Percentiles rank a stretch among this genome's conserved stretches.
phyloP scores from a whole-genome alignment of 1,140 invertebrate species.

The Mercenaria mercenaria region DNA sequence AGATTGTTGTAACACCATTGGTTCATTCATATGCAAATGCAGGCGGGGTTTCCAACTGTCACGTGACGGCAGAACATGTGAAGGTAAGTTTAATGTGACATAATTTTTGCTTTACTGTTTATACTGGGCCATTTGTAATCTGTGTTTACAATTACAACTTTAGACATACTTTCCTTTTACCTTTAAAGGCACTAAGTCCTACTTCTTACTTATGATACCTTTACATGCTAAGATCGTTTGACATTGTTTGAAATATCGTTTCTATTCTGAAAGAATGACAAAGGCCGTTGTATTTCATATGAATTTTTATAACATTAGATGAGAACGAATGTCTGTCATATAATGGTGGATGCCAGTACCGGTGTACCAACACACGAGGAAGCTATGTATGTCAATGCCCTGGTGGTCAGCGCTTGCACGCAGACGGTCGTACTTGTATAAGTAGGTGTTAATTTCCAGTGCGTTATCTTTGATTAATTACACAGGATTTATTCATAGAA shows the following conservation, averaged over 20 bases:
- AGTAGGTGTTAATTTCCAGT: constrained; percentile 76
- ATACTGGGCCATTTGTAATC: not conserved
- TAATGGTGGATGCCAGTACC: constrained; percentile 83
- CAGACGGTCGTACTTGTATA: constrained; percentile 82
- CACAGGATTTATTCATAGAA: no score
- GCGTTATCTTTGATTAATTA: not conserved
- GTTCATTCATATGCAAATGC: constrained; percentile 86
- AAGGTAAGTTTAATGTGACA: constrained; percentile 79
- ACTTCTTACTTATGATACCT: no score
- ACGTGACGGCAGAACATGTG: constrained; percentile 85
- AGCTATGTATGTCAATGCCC: constrained; percentile 83
- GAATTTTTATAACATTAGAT: no score
- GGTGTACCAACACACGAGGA: constrained; percentile 83
- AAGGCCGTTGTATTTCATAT: no score
- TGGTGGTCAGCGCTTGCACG: constrained; percentile 79
- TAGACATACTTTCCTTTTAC: not conserved
- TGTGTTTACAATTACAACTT: constrained; percentile 12
- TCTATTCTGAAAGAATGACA: no score
- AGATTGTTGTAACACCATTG: constrained; percentile 82
- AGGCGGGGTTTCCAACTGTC: constrained; percentile 84
- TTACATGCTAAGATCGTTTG: no score
- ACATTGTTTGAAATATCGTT: no score
- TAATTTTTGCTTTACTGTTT: no score
- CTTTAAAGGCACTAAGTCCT: no score
- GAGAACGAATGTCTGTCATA: constrained; percentile 83